Conservation (phyloP, 2,888 invertebrate genomes). For the Lasioglossum marginatum region DNA sequence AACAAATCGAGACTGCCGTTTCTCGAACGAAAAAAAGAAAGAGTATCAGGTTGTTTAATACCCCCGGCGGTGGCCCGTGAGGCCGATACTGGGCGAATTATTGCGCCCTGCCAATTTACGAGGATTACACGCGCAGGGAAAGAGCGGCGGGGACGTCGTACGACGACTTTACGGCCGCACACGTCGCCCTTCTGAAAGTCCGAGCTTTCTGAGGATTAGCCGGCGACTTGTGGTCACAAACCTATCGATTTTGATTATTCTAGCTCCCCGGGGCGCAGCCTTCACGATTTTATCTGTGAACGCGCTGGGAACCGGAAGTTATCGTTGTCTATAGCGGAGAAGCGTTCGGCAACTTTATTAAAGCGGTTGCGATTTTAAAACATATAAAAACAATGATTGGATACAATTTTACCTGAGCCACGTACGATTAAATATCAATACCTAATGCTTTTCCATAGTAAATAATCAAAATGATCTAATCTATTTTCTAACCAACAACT, state of each 20-base stretch:
- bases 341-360: neutral
- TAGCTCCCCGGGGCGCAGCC: slow-evolving; percentile 18
- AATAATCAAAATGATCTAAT: neutral
- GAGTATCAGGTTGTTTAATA: slow-evolving; percentile 63
- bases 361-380: neutral
- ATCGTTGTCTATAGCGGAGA: neutral
- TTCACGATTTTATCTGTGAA: slow-evolving; percentile 12
- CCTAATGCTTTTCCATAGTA: neutral
- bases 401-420: neutral
- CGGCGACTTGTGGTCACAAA: slow-evolving; percentile 37
- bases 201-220: slow-evolving; percentile 61
- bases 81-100: slow-evolving; percentile 71
- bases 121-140: slow-evolving; percentile 66
- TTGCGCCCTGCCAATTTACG: slow-evolving; percentile 69
- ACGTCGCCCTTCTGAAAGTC: slow-evolving; percentile 48
- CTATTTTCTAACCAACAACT: neutral
- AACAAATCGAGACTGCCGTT: slow-evolving; percentile 51
- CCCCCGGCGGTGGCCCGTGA: slow-evolving; percentile 40
- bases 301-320: neutral
- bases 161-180: slow-evolving; percentile 62
- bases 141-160: slow-evolving; percentile 66
- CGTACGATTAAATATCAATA: neutral
- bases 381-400: neutral
- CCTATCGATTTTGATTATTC: slow-evolving; percentile 55
- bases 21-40: slow-evolving; percentile 29